Evolutionary conservation across 2,797 vertebrate species (phyloP), one percentile per base, ranked within the genome.

Genomic region (Cyprinella venusta): DNA sequence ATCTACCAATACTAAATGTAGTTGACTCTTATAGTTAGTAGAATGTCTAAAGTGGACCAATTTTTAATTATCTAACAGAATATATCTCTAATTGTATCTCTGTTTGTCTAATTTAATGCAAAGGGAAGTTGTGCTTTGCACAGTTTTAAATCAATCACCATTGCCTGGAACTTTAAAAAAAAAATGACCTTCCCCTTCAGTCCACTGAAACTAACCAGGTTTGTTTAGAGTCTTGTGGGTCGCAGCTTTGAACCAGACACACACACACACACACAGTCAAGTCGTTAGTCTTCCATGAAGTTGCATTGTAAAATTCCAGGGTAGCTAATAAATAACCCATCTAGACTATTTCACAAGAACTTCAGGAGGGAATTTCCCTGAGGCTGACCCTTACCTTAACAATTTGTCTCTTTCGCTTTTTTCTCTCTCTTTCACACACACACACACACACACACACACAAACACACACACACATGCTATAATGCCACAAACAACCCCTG

Each of bases 241-340:
- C 6, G 0, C 48, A 56, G 69, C 76, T 79, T 83, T 77, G 75
- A 87, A 80, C 19, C 19, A 65, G 8, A 74, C 33, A 70, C 21
- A 67, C 64, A 56, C 33, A 8, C 7, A 71, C 40, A 42, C 40
- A 40, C 40, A 40, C 40, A 67, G 56, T 30, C 38, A 52, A 68
- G 40, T 48, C 76, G 79, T 77, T 63, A 74, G 61, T 79, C 61
- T 78, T 82, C 38, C 36, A 54, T 79, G 54, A 36, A 88, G 81
- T 79, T 26, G 69, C 76, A 61, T 67, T 82, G 79, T 85, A 76
- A 86, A 78, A 87, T 87, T 83, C 81, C 84, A 68, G 79, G 54
- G 63, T 61, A 77, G 87, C 91, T 90, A 87, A 89, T 92, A 69
- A 88, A 85, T 86, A 90, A 90, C 86, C 63, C 67, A 80, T 76